Conservation (phyloP, 2,113 vertebrate species). For the Gavia stellata region DNA sequence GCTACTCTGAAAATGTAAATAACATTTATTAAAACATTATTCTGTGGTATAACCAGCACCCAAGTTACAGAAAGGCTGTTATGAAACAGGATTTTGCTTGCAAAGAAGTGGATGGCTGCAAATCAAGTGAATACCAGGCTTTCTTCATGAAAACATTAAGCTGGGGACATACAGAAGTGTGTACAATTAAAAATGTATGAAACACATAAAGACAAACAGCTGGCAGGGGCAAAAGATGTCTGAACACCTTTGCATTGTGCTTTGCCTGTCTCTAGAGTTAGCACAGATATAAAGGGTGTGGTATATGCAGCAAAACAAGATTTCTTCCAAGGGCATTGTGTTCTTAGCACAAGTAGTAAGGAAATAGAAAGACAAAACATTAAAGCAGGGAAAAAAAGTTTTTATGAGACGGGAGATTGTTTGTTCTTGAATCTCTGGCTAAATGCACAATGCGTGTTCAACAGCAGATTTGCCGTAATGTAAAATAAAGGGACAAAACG, state of each 20-base stretch:
- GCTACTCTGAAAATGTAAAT: slow-evolving; percentile 43
- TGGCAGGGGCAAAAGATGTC: neutral
- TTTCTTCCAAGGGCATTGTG: neutral
- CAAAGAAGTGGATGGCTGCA: neutral
- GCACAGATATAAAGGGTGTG: neutral
- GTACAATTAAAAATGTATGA: neutral
- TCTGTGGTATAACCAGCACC: slow-evolving; percentile 10
- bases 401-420: neutral
- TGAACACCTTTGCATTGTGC: neutral
- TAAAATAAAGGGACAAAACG: neutral
- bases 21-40: slow-evolving; percentile 28
- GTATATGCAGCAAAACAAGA: neutral
- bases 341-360: neutral
- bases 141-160: neutral
- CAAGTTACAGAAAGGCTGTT: slow-evolving; percentile 2
- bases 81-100: neutral
- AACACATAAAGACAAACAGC: neutral
- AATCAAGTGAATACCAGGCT: neutral
- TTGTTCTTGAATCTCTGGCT: neutral
- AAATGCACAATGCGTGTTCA: neutral
- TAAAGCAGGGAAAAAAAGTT: neutral
- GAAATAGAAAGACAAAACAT: neutral
- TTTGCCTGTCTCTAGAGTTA: neutral
- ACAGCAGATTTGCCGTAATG: neutral
- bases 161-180: neutral